phyloP scores from a whole-genome alignment of 23 tunicate species.

The Clavelina lepadiformis region DNA sequence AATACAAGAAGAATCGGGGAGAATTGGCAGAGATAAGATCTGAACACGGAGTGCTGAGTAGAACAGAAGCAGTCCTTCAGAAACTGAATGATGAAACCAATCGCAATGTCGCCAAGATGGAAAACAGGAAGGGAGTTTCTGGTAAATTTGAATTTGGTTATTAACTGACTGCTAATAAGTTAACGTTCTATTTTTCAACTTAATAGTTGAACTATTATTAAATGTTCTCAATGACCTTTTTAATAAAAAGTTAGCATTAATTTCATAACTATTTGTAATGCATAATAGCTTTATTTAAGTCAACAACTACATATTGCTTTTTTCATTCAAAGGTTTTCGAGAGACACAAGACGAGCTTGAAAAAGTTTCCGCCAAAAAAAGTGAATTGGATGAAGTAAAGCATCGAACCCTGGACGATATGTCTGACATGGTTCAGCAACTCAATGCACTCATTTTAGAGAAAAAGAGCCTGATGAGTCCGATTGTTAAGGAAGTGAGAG shows the following conservation, averaged over 20 bases:
- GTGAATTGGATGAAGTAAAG: conserved; percentile 73
- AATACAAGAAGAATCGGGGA: conserved; percentile 50
- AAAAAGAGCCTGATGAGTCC: conserved; percentile 76
- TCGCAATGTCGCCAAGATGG: conserved; percentile 19
- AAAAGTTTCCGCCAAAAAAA: conserved; percentile 85
- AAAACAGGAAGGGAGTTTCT: conserved; percentile 54
- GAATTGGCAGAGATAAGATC: conserved; percentile 59
- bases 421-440: conserved; percentile 74
- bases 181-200: not conserved
- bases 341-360: conserved; percentile 94
- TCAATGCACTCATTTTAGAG: conserved; percentile 46
- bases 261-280: not conserved
- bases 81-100: conserved; percentile 42
- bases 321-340: conserved; percentile 73
- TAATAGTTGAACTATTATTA: not conserved
- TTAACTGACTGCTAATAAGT: not conserved
- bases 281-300: not conserved
- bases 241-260: not conserved
- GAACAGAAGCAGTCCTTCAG: conserved; percentile 62
- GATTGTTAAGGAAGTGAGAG: conserved; percentile 78
- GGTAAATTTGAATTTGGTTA: conserved; percentile 7
- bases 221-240: not conserved
- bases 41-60: conserved; percentile 70
- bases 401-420: conserved; percentile 89
- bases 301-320: not conserved